Evolutionary conservation across 2,888 invertebrate species (phyloP), one percentile per base, ranked within the genome.

Genomic region (Zootermopsis nevadensis): DNA sequence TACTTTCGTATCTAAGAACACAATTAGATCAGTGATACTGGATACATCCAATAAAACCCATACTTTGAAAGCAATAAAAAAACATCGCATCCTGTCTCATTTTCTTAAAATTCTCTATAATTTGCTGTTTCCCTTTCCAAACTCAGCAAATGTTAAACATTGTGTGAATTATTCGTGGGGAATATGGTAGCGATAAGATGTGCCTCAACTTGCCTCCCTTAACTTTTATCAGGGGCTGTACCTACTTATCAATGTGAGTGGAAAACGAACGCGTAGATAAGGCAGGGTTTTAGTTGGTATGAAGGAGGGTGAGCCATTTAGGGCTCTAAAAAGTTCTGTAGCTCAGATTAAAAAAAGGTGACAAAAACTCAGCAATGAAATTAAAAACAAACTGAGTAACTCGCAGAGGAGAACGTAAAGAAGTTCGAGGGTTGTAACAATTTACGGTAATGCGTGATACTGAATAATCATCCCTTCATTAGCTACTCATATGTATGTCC

Each of bases 311-410:
- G 38, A 42, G 38, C 24, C 33, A 15, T 31, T 69, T 69, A 31
- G 6, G 12, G 69, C 69, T 74, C 33, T 74, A 74, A 74, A 72
- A 74, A 74, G n/a, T 74, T 74, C 38, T 38, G 74, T n/a, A 74
- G 74, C 27, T 74, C 33, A 42, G 74, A 74, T 74, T 74, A 74
- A n/a, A 42, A 74, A 74, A 74, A 74, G 60, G 38, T n/a, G 81
- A 80, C 74, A 80, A 83, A 76, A 83, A 74, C 31, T 33, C 66
- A 55, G 81, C 77, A 81, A 72, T 83, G 83, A 83, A 83, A 83
- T 83, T 83, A 83, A 83, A 83, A 83, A 81, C 81, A 83, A 83
- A 83, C 83, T 80, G 81, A 80, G 76, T 83, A 81, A 77, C 81
- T 83, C 74, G 80, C 67, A n/a, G 67, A 4, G 38, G 35, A 38